Base-by-base conservation (phyloP, 2,797 vertebrate species). In the Geotrypetes seraphini region DNA sequence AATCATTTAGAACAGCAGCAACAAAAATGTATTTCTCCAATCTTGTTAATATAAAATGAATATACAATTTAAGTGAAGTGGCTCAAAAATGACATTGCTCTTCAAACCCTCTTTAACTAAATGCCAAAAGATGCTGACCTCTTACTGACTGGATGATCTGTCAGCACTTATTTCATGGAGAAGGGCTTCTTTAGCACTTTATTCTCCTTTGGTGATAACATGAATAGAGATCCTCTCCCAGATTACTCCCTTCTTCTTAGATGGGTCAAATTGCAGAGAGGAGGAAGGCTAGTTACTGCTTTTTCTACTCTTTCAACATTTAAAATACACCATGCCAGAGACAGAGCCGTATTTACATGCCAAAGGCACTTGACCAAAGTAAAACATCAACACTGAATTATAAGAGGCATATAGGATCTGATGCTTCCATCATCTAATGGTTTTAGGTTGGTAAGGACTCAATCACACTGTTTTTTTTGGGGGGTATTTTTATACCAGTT, bases 271-370 rank as follows among this genome's bases (percentile, higher is more conserved):
- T n/a, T 53, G 42, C 3, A 0, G 1, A 0, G 16, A 20, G 33
- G n/a, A n/a, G 36, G 50, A 53, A 49, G 66, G 62, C 61, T 64
- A 66, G 69, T 63, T 47, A 54, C 61, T 26, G 6, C 50, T 59
- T 45, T 27, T 61, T 53, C 44, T 43, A 49, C 40, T 69, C 64
- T 83, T 75, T 79, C 76, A 70, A 61, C 72, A 57, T 73, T 55
- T 59, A 49, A 46, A n/a, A 39, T 35, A 23, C 22, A 12, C 36
- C 41, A 19, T 10, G 14, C 58, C 59, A 33, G n/a, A 44, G 59
- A 36, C 60, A 64, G 65, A 67, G 65, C 67, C 35, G 51, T 49
- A 10, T 21, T 42, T 38, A 19, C 3, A 29, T 25, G 26, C 39
- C 49, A 31, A 41, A 57, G 52, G 39, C 49, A 21, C 29, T 29